These are phyloP conservation scores for Panulirus ornatus DNA, from an alignment of 1,140 invertebrate genomes.

Conservation along the genomic window DNA sequence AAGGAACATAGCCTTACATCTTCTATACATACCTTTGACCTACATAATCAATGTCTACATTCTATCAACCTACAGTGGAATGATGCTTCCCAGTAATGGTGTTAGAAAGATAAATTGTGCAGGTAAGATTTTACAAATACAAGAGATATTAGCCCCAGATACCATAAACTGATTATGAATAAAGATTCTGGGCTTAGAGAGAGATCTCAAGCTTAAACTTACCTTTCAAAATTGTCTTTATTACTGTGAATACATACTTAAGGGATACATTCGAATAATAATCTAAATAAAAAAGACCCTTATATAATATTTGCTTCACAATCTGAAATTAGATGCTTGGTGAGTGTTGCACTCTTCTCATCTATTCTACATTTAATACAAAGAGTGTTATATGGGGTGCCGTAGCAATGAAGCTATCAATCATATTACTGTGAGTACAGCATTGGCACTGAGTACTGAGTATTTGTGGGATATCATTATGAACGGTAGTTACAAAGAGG, in stretches of 20 bases:
- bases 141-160: background rate
- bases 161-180: background rate
- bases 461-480: background rate
- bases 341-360: background rate
- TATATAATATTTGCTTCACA: background rate
- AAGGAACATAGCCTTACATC: background rate
- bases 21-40: background rate
- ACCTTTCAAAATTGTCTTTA: background rate
- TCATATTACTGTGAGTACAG: background rate
- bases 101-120: background rate
- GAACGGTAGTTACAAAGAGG: background rate
- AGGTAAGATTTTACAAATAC: background rate
- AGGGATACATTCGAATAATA: too few relatives aligned
- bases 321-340: background rate
- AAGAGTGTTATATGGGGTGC: background rate
- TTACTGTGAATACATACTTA: too few relatives aligned
- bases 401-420: background rate
- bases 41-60: background rate
- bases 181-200: background rate
- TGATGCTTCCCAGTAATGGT: constrained; percentile 11
- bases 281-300: background rate
- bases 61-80: background rate
- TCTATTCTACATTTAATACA: background rate
- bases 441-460: background rate
- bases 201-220: background rate